Base-by-base conservation (phyloP, 2,888 invertebrate species). In the Tenthredo livida region DNA sequence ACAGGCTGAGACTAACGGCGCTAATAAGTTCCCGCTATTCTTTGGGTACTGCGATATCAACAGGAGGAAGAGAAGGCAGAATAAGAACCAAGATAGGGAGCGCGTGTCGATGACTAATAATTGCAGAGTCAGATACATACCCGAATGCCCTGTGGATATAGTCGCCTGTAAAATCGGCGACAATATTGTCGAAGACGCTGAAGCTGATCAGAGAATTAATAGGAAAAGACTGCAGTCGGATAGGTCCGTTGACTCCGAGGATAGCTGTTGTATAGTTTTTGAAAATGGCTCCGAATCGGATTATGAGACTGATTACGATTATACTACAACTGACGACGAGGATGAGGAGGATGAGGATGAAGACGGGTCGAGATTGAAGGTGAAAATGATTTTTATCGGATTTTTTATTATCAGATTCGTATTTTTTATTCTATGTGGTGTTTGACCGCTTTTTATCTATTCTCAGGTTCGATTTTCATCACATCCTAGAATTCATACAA, bases 401-500 rank as follows among this genome's bases (percentile, higher is more conserved):
- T n/a, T n/a, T n/a, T n/a, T 54, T 54, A 17, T 75, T 2, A 25
- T 50, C 7, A 25, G 21, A 50, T 47, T 21, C 4, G 50, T 40
- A n/a, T 43, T 12, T 67, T 17, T 0, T 37, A 37, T 70, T 7
- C 4, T 29, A 33, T 25, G 1, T 54, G 25, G 0, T 67, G 6
- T 15, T 15, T 25, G 3, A 9, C 6, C 4, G 29, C 9, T 33
- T 37, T 15, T 10, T 25, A 47, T 5, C 6, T 25, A 85, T 70
- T 82, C 92, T 17, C 87, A 95, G 95, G 95, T 95, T n/a, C 93
- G 93, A 72, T 95, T 95, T 86, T 93, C 94, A 58, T 89, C 90
- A 10, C 91, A 92, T 40, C 92, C 94, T 7, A 90, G 90, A 82
- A 92, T 95, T 15, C 94, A 95, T 87, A 91, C 90, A 0, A 95